Conservation (phyloP, 2,113 vertebrate species). For the Gracilinanus agilis region DNA sequence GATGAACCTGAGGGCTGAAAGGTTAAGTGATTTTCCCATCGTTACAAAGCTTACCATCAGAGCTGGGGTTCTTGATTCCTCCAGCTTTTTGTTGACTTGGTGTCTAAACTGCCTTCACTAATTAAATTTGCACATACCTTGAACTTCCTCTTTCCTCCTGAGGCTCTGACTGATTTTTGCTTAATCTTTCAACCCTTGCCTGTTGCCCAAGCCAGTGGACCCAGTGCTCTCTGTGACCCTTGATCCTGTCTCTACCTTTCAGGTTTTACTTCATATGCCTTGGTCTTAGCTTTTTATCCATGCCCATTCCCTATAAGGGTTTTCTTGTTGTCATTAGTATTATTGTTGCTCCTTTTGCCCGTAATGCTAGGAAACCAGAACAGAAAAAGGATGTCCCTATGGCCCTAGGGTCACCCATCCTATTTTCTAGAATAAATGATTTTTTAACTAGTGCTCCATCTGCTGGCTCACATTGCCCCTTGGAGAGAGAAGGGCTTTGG, state of each 20-base stretch:
- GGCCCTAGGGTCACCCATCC: not conserved
- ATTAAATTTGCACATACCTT: not conserved
- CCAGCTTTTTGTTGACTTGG: not conserved
- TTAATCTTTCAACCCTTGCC: conserved; percentile 10
- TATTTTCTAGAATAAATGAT: not conserved
- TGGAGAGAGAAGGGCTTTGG: not conserved
- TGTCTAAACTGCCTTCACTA: not conserved
- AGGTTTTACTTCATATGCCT: not conserved
- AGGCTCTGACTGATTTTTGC: not conserved
- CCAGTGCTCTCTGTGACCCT: not conserved
- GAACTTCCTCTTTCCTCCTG: conserved; percentile 27
- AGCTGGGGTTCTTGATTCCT: not conserved
- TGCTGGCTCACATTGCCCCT: not conserved
- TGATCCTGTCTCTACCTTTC: not conserved
- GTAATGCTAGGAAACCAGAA: not conserved
- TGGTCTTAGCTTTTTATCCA: not conserved
- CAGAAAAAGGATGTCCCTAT: conserved; percentile 7
- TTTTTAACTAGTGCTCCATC: not conserved
- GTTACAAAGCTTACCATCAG: not conserved
- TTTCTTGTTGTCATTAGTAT: not conserved
- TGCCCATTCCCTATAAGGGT: rapidly evolving
- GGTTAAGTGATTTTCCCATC: not conserved
- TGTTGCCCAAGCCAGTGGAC: not conserved
- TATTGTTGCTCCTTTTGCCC: not conserved
- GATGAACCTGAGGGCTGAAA: not conserved